phyloP scores from a whole-genome alignment of 2,888 invertebrate genomes.

The Merodon equestris region DNA sequence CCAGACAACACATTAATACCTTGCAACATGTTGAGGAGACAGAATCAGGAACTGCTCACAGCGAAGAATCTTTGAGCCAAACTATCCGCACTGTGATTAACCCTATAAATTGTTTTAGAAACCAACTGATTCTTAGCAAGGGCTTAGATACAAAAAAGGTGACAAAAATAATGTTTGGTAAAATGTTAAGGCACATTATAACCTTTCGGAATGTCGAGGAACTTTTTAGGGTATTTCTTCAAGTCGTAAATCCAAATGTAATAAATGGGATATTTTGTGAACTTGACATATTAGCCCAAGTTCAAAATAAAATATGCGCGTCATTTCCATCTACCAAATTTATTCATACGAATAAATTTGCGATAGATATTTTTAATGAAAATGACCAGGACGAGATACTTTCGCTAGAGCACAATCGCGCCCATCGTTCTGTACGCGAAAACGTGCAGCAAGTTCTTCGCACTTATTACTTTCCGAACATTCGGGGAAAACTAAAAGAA shows the following conservation, averaged over 20 bases:
- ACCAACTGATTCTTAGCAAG: conserved; percentile 12
- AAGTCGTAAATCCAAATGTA: conserved; percentile 13
- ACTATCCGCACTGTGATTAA: conserved; percentile 8
- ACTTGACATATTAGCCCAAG: background rate
- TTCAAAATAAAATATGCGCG: conserved; percentile 18
- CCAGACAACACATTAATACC: conserved; percentile 22
- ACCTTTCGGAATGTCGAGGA: conserved; percentile 2
- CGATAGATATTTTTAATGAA: conserved; percentile 30
- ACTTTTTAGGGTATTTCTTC: conserved; percentile 1
- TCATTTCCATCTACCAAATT: conserved; percentile 34
- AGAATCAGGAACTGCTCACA: conserved; percentile 29
- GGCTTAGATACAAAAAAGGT: background rate
- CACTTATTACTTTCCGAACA: conserved; percentile 26
- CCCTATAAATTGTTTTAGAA: conserved; percentile 24
- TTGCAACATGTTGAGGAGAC: conserved; percentile 21
- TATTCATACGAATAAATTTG: conserved; percentile 2
- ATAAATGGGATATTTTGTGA: conserved; percentile 16
- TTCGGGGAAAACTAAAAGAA: conserved; percentile 8
- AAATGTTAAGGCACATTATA: conserved; percentile 17
- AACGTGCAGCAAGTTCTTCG: conserved; percentile 20
- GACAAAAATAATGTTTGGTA: conserved; percentile 25
- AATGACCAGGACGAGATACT: conserved; percentile 26
- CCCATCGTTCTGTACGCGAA: conserved; percentile 28
- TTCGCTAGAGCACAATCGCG: conserved; percentile 21
- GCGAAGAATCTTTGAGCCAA: conserved; percentile 8